These are phyloP conservation scores for Verasper variegatus DNA, from an alignment of 2,113 vertebrate species.

Conservation along the genomic window DNA sequence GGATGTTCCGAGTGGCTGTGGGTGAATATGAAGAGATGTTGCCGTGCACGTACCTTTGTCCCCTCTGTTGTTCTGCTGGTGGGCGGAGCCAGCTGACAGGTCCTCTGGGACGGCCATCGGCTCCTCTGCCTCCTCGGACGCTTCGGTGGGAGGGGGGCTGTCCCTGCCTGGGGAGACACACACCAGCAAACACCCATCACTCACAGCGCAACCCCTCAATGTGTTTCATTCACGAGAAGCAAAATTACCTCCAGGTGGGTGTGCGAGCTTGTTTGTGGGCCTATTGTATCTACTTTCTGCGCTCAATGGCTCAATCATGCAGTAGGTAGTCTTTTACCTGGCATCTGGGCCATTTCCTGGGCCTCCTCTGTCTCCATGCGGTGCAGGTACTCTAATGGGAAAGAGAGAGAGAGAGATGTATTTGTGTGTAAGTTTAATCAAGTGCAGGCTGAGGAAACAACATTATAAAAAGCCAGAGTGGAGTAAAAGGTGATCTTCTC, in stretches of 20 bases:
- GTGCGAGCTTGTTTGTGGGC: constrained; percentile 38
- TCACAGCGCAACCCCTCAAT: constrained; percentile 32
- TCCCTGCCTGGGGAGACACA: constrained; percentile 86
- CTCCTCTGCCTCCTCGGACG: constrained; percentile 91
- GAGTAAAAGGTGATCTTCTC: constrained; percentile 80
- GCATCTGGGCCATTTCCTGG: constrained; percentile 97
- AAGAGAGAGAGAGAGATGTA: constrained; percentile 69
- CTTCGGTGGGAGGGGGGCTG: constrained; percentile 89
- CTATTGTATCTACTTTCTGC: constrained; percentile 64
- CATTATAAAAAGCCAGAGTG: constrained; percentile 66
- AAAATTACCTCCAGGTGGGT: constrained; percentile 48
- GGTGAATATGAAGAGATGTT: constrained; percentile 19
- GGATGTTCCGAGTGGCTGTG: constrained; percentile 26
- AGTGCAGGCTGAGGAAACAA: constrained; percentile 70
- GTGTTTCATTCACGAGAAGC: constrained; percentile 48
- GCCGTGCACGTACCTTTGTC: constrained; percentile 85
- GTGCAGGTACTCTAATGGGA: constrained; percentile 89
- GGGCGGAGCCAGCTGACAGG: constrained; percentile 91
- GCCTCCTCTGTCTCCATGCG: constrained; percentile 97
- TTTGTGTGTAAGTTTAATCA: constrained; percentile 81
- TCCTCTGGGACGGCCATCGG: constrained; percentile 99
- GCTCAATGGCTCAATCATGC: constrained; percentile 64
- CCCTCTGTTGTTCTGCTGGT: constrained; percentile 88
- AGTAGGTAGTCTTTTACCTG: constrained; percentile 87
- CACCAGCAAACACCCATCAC: constrained; percentile 57